Base-by-base conservation (phyloP, 1,140 invertebrate species). In the Pseudomyrmex pallidus region DNA sequence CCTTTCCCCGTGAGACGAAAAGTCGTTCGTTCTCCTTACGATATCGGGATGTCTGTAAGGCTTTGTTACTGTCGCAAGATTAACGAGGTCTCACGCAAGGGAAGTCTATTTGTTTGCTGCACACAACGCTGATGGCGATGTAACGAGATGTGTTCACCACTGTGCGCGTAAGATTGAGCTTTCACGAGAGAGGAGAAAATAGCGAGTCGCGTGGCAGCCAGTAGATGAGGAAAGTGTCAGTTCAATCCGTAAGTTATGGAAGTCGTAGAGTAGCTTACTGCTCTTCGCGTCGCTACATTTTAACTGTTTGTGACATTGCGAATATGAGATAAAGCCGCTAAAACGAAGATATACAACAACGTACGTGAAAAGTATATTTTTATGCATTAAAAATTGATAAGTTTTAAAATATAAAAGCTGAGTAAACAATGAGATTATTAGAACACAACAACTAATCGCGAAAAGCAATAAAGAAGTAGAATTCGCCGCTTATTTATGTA, bases 31-130 rank as follows among this genome's bases (percentile, higher is more conserved):
- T 72, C 46, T 1, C 48, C 56, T 44, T 59, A 70, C 67, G 66
- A 84, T 73, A 72, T 83, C 80, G 35, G 72, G 54, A 72, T 62
- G 84, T 50, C 80, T 64, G 64, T 64, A 77, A 22, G 74, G 56
- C 73, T 74, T 84, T 84, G 86, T 87, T 87, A 82, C 70, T 68
- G 68, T 70, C 54, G 78, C 20, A 87, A 87, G 86, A 87, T 84
- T 87, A 87, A 87, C 86, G 85, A 87, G 86, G 50, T 87, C 54
- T 77, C 48, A 48, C 68, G 64, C 67, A 82, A 73, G 74, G 62
- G 56, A 72, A 59, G 82, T 78, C 77, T 74, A 62, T 83, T 86
- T 86, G 78, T 66, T 64, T 82, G 56, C 15, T 44, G 56, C 22
- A 61, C 57, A 52, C 59, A 67, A 22, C 68, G 56, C 64, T 67